Evolutionary conservation across 2,888 invertebrate genomes (phyloP).

Genomic region (Vanessa cardui): DNA sequence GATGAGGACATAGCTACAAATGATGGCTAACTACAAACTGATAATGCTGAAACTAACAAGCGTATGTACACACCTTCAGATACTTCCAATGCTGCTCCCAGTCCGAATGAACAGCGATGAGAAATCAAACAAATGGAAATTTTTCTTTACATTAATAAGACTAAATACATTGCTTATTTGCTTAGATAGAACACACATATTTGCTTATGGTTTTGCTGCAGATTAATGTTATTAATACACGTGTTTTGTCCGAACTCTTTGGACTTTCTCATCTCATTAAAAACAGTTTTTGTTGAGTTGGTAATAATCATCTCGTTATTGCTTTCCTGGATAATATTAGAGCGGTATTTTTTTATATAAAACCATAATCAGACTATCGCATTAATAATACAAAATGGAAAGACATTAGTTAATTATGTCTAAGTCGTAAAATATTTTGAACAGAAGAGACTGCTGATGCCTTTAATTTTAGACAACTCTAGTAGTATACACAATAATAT

Average conservation of each 20-base stretch:
- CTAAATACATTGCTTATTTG: constrained; percentile 4
- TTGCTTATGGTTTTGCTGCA: constrained; percentile 33
- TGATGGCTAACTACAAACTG: constrained; percentile 5
- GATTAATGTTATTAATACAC: not conserved
- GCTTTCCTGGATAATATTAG: not conserved
- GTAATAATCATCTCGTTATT: constrained; percentile 11
- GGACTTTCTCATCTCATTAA: constrained; percentile 1
- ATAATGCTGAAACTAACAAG: not conserved
- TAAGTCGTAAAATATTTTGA: not conserved
- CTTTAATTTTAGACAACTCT: no score
- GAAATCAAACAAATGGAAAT: constrained; percentile 49
- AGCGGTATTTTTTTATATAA: not conserved
- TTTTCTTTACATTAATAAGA: constrained; percentile 20
- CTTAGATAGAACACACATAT: not conserved
- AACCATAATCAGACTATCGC: not conserved
- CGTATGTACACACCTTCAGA: constrained; percentile 87
- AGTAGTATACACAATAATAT: no score
- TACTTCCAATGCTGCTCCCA: constrained; percentile 90
- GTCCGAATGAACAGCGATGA: constrained; percentile 71
- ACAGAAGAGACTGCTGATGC: not conserved
- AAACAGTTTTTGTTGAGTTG: constrained; percentile 1
- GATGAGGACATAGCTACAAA: constrained; percentile 1
- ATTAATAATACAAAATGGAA: not conserved
- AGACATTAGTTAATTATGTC: not conserved
- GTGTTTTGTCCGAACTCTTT: not conserved